Conservation (phyloP, 2,797 vertebrate genomes). For the Acomys russatus region DNA sequence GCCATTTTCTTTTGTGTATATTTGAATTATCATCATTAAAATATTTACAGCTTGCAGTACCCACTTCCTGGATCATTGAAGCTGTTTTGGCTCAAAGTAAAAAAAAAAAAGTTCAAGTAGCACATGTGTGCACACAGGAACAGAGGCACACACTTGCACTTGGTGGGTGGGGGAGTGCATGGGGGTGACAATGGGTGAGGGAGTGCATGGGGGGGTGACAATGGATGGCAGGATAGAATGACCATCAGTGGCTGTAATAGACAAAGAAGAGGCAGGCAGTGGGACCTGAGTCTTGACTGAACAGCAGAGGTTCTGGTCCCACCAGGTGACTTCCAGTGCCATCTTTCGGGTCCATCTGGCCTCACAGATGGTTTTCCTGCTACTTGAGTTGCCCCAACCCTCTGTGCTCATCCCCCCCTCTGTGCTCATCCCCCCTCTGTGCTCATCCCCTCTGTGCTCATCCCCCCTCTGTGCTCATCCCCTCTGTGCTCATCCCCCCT, state of each 20-base stretch:
- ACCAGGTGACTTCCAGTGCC: no score
- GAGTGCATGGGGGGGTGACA: not conserved
- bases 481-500: no score
- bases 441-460: not conserved
- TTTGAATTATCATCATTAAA: slow-evolving; percentile 39
- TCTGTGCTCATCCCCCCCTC: no score
- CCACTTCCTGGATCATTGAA: slow-evolving; percentile 3
- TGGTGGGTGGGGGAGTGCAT: no score
- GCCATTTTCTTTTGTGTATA: slow-evolving; percentile 32
- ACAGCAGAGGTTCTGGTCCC: not conserved
- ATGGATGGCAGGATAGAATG: not conserved
- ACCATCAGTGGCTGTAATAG: not conserved
- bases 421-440: no score
- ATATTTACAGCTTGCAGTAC: not conserved
- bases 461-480: no score
- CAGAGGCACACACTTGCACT: not conserved
- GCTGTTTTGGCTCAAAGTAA: not conserved
- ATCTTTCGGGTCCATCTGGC: not conserved
- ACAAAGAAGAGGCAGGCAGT: not conserved
- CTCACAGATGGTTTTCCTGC: not conserved
- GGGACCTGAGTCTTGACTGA: not conserved
- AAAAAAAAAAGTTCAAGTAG: not conserved
- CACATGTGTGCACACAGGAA: not conserved
- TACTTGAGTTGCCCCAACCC: not conserved
- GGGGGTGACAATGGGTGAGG: not conserved